A percentile compares a stretch with the other conserved stretches of the same genome.
phyloP scores from a whole-genome alignment of 2,113 vertebrate species.

The Orcinus orca region DNA sequence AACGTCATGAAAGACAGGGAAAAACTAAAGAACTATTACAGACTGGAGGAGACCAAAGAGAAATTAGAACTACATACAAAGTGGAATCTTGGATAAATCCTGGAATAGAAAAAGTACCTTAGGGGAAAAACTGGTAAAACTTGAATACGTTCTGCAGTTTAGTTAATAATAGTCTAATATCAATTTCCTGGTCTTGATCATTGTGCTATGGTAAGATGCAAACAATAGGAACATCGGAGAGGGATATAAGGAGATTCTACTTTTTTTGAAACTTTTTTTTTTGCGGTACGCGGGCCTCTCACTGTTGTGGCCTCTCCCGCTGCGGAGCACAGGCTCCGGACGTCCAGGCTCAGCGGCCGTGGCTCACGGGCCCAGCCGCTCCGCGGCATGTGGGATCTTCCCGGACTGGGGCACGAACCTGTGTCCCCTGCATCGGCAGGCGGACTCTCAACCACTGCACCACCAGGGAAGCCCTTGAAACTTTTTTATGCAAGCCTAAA shows the following conservation, averaged over 20 bases:
- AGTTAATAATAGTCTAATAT: not conserved
- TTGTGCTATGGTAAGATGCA: not conserved
- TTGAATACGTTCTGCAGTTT: not conserved
- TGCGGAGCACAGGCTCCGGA: too few relatives aligned
- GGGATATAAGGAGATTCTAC: not conserved
- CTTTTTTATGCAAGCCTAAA: not conserved
- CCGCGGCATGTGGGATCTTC: too few relatives aligned
- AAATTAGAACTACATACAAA: not conserved
- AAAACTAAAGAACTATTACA: constrained; percentile 8
- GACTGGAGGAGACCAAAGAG: not conserved
- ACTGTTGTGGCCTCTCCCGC: too few relatives aligned
- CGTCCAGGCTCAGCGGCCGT: accelerated
- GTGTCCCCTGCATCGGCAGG: too few relatives aligned
- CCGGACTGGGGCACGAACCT: too few relatives aligned
- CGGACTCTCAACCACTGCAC: too few relatives aligned
- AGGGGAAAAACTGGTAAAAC: not conserved
- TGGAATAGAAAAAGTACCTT: not conserved
- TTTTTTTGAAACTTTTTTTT: not conserved
- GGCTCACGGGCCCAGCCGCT: too few relatives aligned
- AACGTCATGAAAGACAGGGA: not conserved
- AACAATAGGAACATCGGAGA: not conserved
- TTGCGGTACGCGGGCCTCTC: too few relatives aligned
- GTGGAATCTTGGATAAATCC: not conserved
- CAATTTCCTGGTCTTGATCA: not conserved
- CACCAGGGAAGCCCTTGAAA: not conserved